Percentiles rank a stretch among this genome's conserved stretches.
phyloP scores from a whole-genome alignment of 2,113 vertebrate species.

The Tachysurus vachellii region DNA sequence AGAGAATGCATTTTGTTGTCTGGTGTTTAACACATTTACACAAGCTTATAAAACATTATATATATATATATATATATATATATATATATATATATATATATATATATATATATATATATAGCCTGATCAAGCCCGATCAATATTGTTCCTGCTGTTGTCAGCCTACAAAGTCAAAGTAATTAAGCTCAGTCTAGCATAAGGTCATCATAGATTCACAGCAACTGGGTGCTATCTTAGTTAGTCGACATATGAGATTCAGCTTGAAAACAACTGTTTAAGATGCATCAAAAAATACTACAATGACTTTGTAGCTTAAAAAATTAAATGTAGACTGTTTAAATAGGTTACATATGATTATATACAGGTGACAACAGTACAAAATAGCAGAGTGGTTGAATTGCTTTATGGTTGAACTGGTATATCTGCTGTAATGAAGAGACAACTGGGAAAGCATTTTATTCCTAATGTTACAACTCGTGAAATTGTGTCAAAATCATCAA shows the following conservation, averaged over 20 bases:
- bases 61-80: too few species aligned
- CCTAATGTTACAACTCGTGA: slow-evolving; percentile 44
- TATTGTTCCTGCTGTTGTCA: slow-evolving; percentile 49
- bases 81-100: not conserved
- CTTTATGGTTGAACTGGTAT: slow-evolving; percentile 44
- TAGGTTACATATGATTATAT: not conserved
- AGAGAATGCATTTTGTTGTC: not conserved
- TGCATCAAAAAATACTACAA: not conserved
- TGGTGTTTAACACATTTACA: not conserved
- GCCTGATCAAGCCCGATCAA: slow-evolving; percentile 50
- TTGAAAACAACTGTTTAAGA: not conserved
- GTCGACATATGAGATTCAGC: not conserved
- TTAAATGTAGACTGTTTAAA: not conserved
- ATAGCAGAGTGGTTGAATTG: not conserved
- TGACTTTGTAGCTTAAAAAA: not conserved
- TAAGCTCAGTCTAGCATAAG: slow-evolving; percentile 62
- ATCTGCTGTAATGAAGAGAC: slow-evolving; percentile 42
- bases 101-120: too few species aligned
- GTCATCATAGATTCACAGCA: slow-evolving; percentile 64
- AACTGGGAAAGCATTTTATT: slow-evolving; percentile 75
- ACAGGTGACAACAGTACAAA: not conserved
- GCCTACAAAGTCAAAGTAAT: slow-evolving; percentile 53
- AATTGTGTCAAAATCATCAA: slow-evolving; percentile 55
- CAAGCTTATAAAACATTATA: slow-evolving; percentile 6
- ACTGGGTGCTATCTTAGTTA: slow-evolving; percentile 29